A percentile compares a stretch with the other conserved stretches of the same genome.
Evolutionary conservation across 2,113 vertebrate species (phyloP).

Genomic region (Fulmarus glacialis): DNA sequence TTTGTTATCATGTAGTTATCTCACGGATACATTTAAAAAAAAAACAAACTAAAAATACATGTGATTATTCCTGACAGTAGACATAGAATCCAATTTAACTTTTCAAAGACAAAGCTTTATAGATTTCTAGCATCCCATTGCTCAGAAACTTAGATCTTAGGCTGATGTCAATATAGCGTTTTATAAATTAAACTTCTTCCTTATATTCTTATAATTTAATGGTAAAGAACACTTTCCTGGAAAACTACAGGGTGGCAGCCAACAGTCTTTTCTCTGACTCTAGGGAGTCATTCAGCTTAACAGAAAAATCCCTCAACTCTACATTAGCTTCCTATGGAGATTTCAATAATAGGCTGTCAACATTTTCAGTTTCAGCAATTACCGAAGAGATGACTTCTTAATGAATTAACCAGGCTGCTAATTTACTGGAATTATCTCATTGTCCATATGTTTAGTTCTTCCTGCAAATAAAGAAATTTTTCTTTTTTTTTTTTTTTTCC

Average conservation of each 20-base stretch:
- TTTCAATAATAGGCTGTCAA: conserved; percentile 32
- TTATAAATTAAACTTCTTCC: background rate
- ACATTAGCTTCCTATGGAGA: conserved; percentile 1
- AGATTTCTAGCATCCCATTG: background rate
- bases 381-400: conserved; percentile 24
- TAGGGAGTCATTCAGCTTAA: background rate
- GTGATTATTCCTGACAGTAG: background rate
- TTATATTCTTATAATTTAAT: background rate
- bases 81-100: background rate
- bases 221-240: background rate
- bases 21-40: background rate
- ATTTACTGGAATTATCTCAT: conserved; percentile 21
- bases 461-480: background rate
- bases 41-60: background rate
- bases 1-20: background rate
- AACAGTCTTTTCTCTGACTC: background rate
- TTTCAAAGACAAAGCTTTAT: background rate
- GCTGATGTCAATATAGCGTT: background rate
- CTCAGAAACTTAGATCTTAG: background rate
- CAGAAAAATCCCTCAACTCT: conserved; percentile 23
- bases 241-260: background rate
- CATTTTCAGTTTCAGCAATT: conserved; percentile 35
- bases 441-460: background rate
- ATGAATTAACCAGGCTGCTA: conserved; percentile 41
- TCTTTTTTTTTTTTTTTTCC: background rate